Evolutionary conservation across 2,113 vertebrate species (phyloP).

Genomic region (Thalassoma bifasciatum): DNA sequence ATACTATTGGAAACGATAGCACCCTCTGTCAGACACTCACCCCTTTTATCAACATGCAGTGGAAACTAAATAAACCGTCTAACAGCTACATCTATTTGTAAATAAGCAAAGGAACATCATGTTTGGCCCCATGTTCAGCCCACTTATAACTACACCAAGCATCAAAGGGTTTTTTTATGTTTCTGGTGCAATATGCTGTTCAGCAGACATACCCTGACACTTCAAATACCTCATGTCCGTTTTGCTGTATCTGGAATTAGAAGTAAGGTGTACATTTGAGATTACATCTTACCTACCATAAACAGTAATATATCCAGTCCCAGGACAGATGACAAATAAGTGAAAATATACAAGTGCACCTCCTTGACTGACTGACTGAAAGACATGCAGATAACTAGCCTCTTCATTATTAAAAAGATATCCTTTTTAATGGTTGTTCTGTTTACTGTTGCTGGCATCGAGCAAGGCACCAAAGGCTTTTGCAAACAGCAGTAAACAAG

Average conservation of each 20-base stretch:
- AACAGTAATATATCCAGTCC: slow-evolving; percentile 26
- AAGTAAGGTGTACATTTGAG: slow-evolving; percentile 29
- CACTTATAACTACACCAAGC: slow-evolving; percentile 19
- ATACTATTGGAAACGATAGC: neutral
- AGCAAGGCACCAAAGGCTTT: slow-evolving; percentile 36
- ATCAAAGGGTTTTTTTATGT: neutral
- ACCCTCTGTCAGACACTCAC: neutral
- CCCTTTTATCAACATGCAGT: neutral
- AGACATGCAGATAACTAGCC: slow-evolving; percentile 25
- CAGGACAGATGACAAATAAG: slow-evolving; percentile 36
- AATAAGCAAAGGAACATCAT: neutral
- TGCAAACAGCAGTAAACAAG: slow-evolving; percentile 50
- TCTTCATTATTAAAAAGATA: slow-evolving; percentile 57
- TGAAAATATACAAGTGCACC: neutral
- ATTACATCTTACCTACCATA: slow-evolving; percentile 36
- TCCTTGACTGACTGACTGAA: too few species aligned
- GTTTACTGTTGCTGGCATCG: slow-evolving; percentile 51
- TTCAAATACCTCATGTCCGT: slow-evolving; percentile 21
- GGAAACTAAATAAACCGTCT: neutral
- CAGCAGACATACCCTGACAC: neutral
- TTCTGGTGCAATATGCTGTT: slow-evolving; percentile 7
- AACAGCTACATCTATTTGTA: neutral
- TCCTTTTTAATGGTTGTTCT: slow-evolving; percentile 29
- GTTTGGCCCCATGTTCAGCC: neutral
- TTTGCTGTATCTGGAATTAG: slow-evolving; percentile 9